Conservation (phyloP, 2,888 invertebrate genomes). For the Periphyllus acericola region DNA sequence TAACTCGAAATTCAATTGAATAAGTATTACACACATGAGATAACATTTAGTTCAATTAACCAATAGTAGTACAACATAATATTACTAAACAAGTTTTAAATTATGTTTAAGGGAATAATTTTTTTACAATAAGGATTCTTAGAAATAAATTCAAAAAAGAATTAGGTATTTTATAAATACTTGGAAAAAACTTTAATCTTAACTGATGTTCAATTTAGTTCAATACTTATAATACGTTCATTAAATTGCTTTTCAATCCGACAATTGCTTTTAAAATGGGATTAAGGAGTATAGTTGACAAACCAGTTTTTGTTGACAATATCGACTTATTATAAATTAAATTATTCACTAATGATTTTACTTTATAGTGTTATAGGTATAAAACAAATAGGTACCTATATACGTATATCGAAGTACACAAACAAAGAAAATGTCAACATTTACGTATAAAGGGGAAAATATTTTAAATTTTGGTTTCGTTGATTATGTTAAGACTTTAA, state of each 20-base stretch:
- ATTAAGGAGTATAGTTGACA: slow-evolving; percentile 20
- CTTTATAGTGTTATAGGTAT: background rate
- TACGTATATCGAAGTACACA: background rate
- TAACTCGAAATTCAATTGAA: no score
- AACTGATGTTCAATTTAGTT: background rate
- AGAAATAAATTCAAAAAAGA: background rate
- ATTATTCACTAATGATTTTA: slow-evolving; percentile 8
- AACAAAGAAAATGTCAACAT: background rate
- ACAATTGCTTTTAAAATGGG: background rate
- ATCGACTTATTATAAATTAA: slow-evolving; percentile 1
- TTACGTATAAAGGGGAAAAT: background rate
- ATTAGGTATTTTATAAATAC: background rate
- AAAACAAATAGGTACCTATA: background rate
- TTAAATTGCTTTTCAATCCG: slow-evolving; percentile 10
- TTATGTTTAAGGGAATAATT: background rate
- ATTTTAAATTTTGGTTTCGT: no score
- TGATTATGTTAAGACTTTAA: background rate
- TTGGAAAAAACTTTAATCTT: background rate
- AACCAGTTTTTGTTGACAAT: slow-evolving; percentile 3
- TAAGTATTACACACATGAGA: no score
- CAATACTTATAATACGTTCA: background rate
- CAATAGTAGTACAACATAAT: no score
- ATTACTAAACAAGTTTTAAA: no score
- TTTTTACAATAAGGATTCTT: background rate
- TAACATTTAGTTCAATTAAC: no score